A percentile compares a stretch with the other conserved stretches of the same genome.
Evolutionary conservation across 2,888 invertebrate genomes (phyloP).

Genomic region (Macrosiphum euphorbiae): DNA sequence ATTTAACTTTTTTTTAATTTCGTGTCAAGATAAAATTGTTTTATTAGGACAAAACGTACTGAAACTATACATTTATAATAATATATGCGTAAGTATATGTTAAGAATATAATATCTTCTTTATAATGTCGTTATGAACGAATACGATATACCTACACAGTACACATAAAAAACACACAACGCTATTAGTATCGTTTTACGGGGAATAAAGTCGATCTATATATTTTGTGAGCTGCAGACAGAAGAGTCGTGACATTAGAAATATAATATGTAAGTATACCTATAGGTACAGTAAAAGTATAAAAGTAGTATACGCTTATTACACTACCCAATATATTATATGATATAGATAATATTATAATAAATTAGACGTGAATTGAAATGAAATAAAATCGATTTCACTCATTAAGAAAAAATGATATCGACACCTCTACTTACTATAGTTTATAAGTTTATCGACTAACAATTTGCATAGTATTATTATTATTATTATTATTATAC

Average conservation of each 20-base stretch:
- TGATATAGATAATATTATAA: neutral
- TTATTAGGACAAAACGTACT: neutral
- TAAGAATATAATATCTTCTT: neutral
- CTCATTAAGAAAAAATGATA: neutral
- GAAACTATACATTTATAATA: neutral
- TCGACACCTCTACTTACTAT: too few species aligned
- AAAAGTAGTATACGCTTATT: neutral
- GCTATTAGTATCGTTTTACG: neutral
- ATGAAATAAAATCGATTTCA: constrained; percentile 1
- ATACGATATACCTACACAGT: neutral
- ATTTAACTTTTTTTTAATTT: neutral
- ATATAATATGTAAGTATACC: neutral
- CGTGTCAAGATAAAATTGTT: neutral
- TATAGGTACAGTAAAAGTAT: neutral
- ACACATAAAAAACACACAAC: neutral
- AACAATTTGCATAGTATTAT: neutral
- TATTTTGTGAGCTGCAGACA: neutral
- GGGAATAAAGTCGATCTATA: neutral
- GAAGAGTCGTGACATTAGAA: neutral
- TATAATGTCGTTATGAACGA: neutral
- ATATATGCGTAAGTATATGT: neutral
- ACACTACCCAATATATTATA: neutral
- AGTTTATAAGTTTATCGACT: neutral
- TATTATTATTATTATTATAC: neutral
- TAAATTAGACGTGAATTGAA: neutral